Conservation (phyloP, 1,140 invertebrate genomes). For the Physella acuta region DNA sequence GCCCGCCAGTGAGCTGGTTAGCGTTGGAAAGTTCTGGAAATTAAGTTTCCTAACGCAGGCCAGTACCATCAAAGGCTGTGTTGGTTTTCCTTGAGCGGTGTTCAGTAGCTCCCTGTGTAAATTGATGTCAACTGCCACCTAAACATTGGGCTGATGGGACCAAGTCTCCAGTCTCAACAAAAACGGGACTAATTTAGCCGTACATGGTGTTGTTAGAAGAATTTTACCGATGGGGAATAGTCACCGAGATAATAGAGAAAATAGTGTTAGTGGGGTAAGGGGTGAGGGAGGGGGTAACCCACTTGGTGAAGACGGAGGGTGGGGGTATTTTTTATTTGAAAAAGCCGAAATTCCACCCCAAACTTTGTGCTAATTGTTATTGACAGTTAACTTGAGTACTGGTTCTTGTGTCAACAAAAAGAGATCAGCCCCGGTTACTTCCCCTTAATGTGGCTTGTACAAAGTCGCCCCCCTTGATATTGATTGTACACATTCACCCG, state of each 20-base stretch:
- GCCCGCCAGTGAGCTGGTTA: too few species aligned
- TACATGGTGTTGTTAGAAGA: background rate
- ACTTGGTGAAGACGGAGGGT: background rate
- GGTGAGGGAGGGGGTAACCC: background rate
- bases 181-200: background rate
- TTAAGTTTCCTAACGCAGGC: too few species aligned
- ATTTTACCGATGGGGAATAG: background rate
- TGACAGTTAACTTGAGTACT: constrained; percentile 20
- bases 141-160: background rate
- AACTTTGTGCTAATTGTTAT: constrained; percentile 15
- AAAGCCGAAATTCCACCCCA: background rate
- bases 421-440: constrained; percentile 15
- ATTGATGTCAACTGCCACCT: background rate
- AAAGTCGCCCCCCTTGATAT: background rate
- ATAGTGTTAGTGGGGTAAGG: too few species aligned
- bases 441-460: background rate
- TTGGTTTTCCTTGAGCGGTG: too few species aligned
- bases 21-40: too few species aligned
- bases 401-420: constrained; percentile 11
- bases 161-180: background rate
- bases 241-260: background rate
- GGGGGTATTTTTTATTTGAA: background rate
- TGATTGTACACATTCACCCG: constrained; percentile 16
- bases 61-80: too few species aligned
- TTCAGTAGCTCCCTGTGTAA: background rate